These are phyloP conservation scores for Cosmia trapezina DNA, from an alignment of 2,888 invertebrate species.

Conservation along the genomic window DNA sequence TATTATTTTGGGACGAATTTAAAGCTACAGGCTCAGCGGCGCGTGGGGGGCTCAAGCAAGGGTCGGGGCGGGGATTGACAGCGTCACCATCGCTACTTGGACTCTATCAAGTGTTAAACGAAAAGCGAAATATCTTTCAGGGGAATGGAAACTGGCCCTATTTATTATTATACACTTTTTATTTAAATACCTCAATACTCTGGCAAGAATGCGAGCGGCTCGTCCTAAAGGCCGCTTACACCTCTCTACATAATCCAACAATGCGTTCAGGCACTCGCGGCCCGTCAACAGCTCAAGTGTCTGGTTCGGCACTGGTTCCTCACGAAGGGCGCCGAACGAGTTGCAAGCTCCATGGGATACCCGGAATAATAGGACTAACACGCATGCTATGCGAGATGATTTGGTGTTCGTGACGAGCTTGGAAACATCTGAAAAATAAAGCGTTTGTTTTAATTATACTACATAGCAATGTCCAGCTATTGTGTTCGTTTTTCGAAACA, in stretches of 20 bases:
- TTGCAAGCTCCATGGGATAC: slow-evolving; percentile 83
- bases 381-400: slow-evolving; percentile 83
- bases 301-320: slow-evolving; percentile 78
- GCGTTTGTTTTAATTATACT: background rate
- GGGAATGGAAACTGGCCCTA: background rate
- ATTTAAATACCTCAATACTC: slow-evolving; percentile 86
- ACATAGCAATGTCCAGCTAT: background rate
- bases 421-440: slow-evolving; percentile 68
- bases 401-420: slow-evolving; percentile 73
- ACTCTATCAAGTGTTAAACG: background rate
- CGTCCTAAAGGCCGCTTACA: slow-evolving; percentile 86
- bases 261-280: slow-evolving; percentile 81
- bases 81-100: background rate
- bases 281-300: slow-evolving; percentile 82
- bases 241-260: slow-evolving; percentile 86
- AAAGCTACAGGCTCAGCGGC: too few relatives aligned
- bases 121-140: background rate
- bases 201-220: slow-evolving; percentile 88
- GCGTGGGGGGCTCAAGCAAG: too few relatives aligned
- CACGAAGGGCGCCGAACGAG: slow-evolving; percentile 70
- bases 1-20: too few relatives aligned
- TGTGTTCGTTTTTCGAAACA: too few relatives aligned
- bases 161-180: background rate
- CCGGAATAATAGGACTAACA: slow-evolving; percentile 82
- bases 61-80: too few relatives aligned